Evolutionary conservation across 2,113 vertebrate genomes (phyloP), one percentile per base, ranked within the genome.

Genomic region (Eonycteris spelaea): DNA sequence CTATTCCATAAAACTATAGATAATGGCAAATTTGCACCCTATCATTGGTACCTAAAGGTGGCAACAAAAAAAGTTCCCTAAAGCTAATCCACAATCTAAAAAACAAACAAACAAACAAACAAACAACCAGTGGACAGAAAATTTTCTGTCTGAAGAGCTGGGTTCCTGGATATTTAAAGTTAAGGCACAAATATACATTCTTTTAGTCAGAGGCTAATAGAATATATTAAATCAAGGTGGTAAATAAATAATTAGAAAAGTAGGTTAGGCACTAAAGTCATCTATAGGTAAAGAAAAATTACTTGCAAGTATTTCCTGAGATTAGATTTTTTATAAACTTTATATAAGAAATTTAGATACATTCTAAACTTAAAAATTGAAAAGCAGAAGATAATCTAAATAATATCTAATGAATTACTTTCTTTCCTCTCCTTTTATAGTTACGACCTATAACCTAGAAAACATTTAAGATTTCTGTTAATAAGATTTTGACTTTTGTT

Each of bases 361-460:
- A 89, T 33, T 91, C 14, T 19, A 70, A 87, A 74, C 43, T 86
- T 75, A 75, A 91, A 28, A 59, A 90, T 38, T 93, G 68, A 91
- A 88, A 94, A 85, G 43, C 14, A 63, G 30, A 75, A 70, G 68
- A 82, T 88, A 86, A 73, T 57, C 67, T 84, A 86, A 83, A 18
- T 89, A 90, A 74, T 18, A 96, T 57, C 93, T 80, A 90, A 88
- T 48, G 89, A 26, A 74, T 7, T 45, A 30, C 38, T 88, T 38
- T 70, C 48, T 86, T 90, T 67, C 63, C 33, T 93, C 65, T 84
- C 7, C 51, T 14, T 57, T 83, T 82, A 48, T 4, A 70, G 61
- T 86, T 95, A 51, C 38, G 75, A 65, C 18, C 35, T 91, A 45
- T 45, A 61, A 40, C 61, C 67, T 95, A 67, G 33, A 70, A 70